Evolutionary conservation across 1,140 invertebrate genomes (phyloP).

Genomic region (Papilio aristodemus): DNA sequence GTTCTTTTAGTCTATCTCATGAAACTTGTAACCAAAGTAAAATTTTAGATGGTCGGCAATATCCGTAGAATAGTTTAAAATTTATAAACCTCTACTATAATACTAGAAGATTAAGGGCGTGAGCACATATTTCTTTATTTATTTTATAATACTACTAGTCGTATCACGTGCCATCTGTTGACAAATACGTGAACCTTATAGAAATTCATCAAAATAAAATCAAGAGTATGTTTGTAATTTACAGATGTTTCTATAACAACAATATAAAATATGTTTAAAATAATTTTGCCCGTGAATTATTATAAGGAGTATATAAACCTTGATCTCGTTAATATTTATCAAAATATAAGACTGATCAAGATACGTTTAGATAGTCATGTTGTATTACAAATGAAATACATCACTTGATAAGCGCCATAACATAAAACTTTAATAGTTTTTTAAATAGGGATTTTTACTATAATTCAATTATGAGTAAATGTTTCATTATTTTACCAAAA

Average conservation of each 20-base stretch:
- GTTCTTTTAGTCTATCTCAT: background rate
- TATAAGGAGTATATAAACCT: background rate
- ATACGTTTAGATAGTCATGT: background rate
- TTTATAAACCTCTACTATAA: too few relatives aligned
- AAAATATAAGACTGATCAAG: background rate
- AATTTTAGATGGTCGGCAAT: background rate
- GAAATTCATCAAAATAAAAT: conserved; percentile 19
- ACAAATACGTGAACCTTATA: conserved; percentile 37
- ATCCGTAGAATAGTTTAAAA: too few relatives aligned
- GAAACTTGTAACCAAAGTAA: background rate
- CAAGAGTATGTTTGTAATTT: conserved; percentile 10
- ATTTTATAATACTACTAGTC: background rate
- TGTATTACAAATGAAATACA: background rate
- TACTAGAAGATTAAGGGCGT: too few relatives aligned
- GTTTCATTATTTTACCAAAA: conserved; percentile 3
- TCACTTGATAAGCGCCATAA: background rate
- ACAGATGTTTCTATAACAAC: background rate
- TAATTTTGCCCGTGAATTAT: too few relatives aligned
- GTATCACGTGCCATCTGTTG: conserved; percentile 42
- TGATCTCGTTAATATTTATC: background rate
- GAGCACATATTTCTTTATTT: too few relatives aligned
- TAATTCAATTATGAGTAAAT: background rate
- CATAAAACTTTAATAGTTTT: background rate
- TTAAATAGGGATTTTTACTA: background rate
- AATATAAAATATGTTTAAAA: too few relatives aligned